Conservation (phyloP, 2,113 vertebrate species). For the Vulpes lagopus region DNA sequence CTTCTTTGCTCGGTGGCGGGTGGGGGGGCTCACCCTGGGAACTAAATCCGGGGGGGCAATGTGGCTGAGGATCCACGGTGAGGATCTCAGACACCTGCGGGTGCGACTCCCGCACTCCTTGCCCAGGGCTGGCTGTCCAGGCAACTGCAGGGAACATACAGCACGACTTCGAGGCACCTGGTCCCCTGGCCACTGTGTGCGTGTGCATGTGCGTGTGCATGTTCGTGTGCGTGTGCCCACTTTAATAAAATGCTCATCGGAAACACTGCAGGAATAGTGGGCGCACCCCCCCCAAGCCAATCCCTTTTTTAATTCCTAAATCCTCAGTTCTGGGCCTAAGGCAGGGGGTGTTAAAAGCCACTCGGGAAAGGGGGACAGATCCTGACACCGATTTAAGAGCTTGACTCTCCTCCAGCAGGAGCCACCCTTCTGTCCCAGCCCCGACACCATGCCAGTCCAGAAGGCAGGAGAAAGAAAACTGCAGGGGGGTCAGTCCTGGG, state of each 20-base stretch:
- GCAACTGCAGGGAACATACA: neutral
- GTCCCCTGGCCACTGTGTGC: neutral
- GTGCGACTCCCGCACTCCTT: neutral
- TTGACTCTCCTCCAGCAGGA: conserved; percentile 33
- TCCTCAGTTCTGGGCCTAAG: neutral
- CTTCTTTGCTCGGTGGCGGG: neutral
- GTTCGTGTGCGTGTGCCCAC: neutral
- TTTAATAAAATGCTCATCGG: conserved; percentile 5
- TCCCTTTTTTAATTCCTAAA: conserved; percentile 32
- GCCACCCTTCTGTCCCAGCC: neutral
- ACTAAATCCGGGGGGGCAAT: neutral
- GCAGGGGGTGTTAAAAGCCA: conserved; percentile 54
- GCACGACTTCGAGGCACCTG: neutral
- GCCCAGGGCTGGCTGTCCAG: neutral
- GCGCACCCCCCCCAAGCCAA: neutral
- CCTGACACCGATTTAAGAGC: conserved; percentile 55
- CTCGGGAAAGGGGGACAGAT: conserved; percentile 1
- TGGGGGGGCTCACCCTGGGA: too few relatives aligned
- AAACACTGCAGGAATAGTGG: conserved; percentile 6
- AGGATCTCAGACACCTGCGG: too few relatives aligned
- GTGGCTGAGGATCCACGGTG: neutral
- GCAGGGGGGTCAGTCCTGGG: neutral
- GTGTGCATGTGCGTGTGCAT: neutral
- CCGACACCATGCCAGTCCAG: neutral
- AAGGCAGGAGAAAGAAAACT: neutral